phyloP scores from a whole-genome alignment of 1,140 invertebrate species.

The Drosophila takahashii region DNA sequence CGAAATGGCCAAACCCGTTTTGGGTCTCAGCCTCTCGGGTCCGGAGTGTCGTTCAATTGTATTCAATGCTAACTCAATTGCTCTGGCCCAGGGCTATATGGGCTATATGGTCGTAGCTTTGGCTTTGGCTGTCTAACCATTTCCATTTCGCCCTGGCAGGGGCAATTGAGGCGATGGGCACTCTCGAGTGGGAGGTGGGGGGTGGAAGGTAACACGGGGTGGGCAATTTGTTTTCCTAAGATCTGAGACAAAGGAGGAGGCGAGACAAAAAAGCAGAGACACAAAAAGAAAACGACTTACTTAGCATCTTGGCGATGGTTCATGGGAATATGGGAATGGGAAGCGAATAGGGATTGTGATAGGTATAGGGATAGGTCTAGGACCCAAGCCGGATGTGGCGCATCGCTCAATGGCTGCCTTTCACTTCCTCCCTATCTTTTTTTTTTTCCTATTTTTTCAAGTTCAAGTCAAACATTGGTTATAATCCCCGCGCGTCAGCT shows the following conservation, averaged over 20 bases:
- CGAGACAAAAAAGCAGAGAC: conserved; percentile 14
- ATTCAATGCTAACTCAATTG: conserved; percentile 82
- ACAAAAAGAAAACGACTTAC: conserved; percentile 53
- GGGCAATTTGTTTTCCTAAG: conserved; percentile 49
- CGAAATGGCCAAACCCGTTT: conserved; percentile 74
- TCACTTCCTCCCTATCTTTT: conserved; percentile 41
- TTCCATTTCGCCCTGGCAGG: conserved; percentile 35
- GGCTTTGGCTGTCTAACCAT: conserved; percentile 47
- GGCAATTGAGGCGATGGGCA: conserved; percentile 53
- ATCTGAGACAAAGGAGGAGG: conserved; percentile 30
- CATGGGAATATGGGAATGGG: conserved; percentile 35
- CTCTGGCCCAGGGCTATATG: conserved; percentile 61
- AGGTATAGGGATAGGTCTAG: conserved; percentile 52
- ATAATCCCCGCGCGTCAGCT: conserved; percentile 74
- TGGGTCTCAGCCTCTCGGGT: conserved; percentile 62
- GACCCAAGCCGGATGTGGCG: conserved; percentile 66
- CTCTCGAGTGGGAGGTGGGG: conserved; percentile 13
- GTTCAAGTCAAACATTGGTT: conserved; percentile 80
- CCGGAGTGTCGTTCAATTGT: conserved; percentile 71
- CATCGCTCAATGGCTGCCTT: conserved; percentile 43
- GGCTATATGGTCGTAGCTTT: conserved; percentile 40
- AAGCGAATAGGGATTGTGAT: not conserved
- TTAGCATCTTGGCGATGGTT: conserved; percentile 45
- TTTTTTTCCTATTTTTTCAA: conserved; percentile 54
- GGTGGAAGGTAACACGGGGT: not conserved